phyloP scores from a whole-genome alignment of 53 echinoderm and acorn worm species.

The Echinometra lucunter region DNA sequence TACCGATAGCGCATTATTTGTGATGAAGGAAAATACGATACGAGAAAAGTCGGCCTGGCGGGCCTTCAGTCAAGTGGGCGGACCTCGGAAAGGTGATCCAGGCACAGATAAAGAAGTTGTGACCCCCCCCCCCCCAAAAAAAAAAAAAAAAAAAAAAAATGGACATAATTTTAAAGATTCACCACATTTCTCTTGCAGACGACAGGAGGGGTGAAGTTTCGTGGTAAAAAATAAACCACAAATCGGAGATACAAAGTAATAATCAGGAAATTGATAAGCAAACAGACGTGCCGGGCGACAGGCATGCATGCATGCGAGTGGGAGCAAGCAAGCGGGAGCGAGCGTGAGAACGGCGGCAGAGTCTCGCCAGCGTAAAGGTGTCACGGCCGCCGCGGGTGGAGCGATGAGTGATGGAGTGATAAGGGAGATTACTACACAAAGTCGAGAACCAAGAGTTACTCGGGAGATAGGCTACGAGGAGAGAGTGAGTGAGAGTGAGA shows the following conservation, averaged over 20 bases:
- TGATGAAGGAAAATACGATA: too few relatives aligned
- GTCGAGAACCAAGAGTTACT: slow-evolving; percentile 36
- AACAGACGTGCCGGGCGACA: slow-evolving; percentile 23
- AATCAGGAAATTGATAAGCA: slow-evolving; percentile 38
- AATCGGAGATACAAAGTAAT: slow-evolving; percentile 14
- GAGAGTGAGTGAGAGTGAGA: neutral
- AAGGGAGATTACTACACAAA: neutral
- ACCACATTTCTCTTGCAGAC: neutral
- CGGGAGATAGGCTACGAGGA: neutral
- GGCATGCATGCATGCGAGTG: neutral
- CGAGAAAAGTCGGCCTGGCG: too few relatives aligned
- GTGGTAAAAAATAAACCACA: slow-evolving; percentile 5
- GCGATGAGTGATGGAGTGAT: slow-evolving; percentile 37
- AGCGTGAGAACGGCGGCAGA: slow-evolving; percentile 39
- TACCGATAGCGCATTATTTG: too few relatives aligned
- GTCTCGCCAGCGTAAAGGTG: slow-evolving; percentile 9
- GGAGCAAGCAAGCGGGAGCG: neutral
- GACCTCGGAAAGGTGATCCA: too few relatives aligned
- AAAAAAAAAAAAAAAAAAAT: too few relatives aligned
- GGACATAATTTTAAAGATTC: neutral
- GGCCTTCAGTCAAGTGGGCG: too few relatives aligned
- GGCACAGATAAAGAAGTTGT: too few relatives aligned
- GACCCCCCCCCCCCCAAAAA: too few relatives aligned
- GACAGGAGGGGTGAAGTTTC: slow-evolving; percentile 12
- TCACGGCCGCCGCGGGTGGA: slow-evolving; percentile 10